Evolutionary conservation across 2,888 invertebrate species (phyloP).

Genomic region (Epistrophe eligans): DNA sequence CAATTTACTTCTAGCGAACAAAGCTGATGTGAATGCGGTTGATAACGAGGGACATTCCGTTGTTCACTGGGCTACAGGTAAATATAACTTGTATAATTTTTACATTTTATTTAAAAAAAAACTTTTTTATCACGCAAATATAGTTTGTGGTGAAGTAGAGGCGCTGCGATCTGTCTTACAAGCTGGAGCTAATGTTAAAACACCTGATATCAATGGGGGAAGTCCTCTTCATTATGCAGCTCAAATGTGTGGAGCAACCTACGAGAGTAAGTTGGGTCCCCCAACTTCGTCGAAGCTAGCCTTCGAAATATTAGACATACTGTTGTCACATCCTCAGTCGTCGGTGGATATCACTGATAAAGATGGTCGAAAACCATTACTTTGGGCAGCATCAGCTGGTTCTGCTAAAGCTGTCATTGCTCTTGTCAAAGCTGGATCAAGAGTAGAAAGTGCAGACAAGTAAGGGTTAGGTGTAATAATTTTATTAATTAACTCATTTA

Average conservation of each 20-base stretch:
- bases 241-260: constrained; percentile 96
- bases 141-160: constrained; percentile 97
- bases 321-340: constrained; percentile 91
- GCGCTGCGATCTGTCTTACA: constrained; percentile 93
- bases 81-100: constrained; percentile 38
- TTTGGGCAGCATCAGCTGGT: constrained; percentile 99
- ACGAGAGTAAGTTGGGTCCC: constrained; percentile 85
- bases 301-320: constrained; percentile 89
- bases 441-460: constrained; percentile 93
- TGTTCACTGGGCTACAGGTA: constrained; percentile 99
- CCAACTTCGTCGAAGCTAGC: constrained; percentile 82
- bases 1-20: constrained; percentile 93
- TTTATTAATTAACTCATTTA: neutral
- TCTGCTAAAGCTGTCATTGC: constrained; percentile 96
- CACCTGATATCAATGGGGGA: constrained; percentile 96
- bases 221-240: constrained; percentile 98
- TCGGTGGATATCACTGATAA: constrained; percentile 94
- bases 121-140: neutral
- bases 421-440: constrained; percentile 93
- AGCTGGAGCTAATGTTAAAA: constrained; percentile 93
- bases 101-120: neutral
- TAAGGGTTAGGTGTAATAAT: constrained; percentile 75
- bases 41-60: constrained; percentile 98
- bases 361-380: constrained; percentile 95
- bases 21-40: constrained; percentile 94